Evolutionary conservation across 2,797 vertebrate species (phyloP), one percentile per base, ranked within the genome.

Genomic region (Sebastes itinus): DNA sequence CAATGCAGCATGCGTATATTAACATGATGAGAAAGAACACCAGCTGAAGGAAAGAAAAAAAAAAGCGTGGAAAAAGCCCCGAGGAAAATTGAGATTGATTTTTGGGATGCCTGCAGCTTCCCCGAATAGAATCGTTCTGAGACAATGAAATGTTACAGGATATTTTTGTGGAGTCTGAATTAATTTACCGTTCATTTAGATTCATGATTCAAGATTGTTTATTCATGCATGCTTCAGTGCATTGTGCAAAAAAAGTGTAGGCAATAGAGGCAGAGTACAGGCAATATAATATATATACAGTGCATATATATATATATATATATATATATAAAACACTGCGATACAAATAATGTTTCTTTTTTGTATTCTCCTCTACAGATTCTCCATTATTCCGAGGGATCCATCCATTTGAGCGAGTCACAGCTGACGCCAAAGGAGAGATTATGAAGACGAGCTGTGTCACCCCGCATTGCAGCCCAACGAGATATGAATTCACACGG

Each of bases 401-500:
- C 58, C 55, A 52, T 80, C 80, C 16, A 35, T 35, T 71, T 75
- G 72, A 69, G 52, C 78, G 64, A 49, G 18, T 64, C 30, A 33
- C 62, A 78, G 25, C 35, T 38, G 16, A 77, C 52, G 23, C 54
- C 62, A 16, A 75, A 80, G 74, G 65, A 87, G 68, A 79, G 73
- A 91, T 72, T 61, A 93, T 94, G 93, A 94, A 79, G 88, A 89
- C 66, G 75, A 86, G 80, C 80, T 87, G 82, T 67, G 73, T 79
- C 72, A 58, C 58, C 67, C 90, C 78, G 7, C 80, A 74, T 67
- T 80, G 71, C 86, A 83, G 71, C 74, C 87, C 80, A 55, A 85
- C 66, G 74, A 78, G 77, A 92, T 79, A 89, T 91, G 85, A 87
- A 80, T 75, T 90, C 86, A 91, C 83, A 90, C 88, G 92, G 91